Evolutionary conservation across 2,113 vertebrate genomes (phyloP).

Genomic region (Oenanthe melanoleuca): DNA sequence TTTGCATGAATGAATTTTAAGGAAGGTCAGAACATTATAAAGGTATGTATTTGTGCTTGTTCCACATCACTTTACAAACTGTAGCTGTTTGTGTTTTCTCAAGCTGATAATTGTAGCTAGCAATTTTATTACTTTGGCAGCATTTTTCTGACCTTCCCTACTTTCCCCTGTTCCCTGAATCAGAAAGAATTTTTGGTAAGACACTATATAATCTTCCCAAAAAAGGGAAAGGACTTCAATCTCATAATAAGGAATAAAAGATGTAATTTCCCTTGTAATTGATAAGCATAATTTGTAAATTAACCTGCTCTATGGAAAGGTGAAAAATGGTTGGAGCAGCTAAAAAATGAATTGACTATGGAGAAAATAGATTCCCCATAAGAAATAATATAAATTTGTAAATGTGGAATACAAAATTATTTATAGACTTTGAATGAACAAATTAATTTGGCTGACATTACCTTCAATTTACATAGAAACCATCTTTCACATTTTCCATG

Average conservation of each 20-base stretch:
- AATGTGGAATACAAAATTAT: neutral
- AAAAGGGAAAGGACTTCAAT: neutral
- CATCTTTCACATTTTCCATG: neutral
- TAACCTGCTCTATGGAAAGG: neutral
- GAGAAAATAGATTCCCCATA: neutral
- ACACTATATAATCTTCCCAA: neutral
- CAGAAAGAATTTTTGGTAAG: neutral
- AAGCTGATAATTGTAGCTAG: neutral
- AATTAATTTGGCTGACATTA: slow-evolving; percentile 41
- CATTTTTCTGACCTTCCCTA: neutral
- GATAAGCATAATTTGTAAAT: slow-evolving; percentile 26
- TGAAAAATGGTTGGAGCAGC: neutral
- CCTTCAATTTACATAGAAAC: slow-evolving; percentile 35
- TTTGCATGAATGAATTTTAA: neutral
- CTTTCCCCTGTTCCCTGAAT: neutral
- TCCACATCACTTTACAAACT: neutral
- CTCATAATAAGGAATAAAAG: neutral
- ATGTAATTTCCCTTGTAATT: neutral
- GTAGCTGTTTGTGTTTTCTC: neutral
- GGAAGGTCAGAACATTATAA: neutral
- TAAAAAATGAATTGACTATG: neutral
- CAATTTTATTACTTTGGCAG: neutral
- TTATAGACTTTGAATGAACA: slow-evolving; percentile 37
- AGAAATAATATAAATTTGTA: slow-evolving; percentile 13
- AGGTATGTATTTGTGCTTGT: neutral